Percentiles rank a stretch among this genome's conserved stretches.
These are phyloP conservation scores for Ascidia mentula DNA, from an alignment of 23 tunicate species.

Conservation along the genomic window DNA sequence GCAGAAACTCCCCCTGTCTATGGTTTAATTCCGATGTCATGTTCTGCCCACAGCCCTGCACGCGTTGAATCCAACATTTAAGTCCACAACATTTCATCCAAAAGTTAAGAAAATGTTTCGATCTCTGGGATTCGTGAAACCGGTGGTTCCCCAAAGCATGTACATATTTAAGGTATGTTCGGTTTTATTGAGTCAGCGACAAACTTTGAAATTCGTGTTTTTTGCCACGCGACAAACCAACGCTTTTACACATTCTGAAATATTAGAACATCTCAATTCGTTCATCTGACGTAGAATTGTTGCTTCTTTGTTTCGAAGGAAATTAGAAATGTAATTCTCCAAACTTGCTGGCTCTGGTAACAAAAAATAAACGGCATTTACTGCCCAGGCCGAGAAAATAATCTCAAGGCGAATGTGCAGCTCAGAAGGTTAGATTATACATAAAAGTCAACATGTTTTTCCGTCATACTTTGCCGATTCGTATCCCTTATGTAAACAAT, in stretches of 20 bases:
- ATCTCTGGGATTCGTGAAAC: slow-evolving; percentile 44
- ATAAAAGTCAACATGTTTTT: too few species aligned
- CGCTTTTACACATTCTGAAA: not conserved
- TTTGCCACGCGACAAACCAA: slow-evolving; percentile 12
- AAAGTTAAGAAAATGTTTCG: slow-evolving; percentile 39
- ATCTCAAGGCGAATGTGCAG: too few species aligned
- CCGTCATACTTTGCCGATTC: too few species aligned
- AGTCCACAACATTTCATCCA: slow-evolving; percentile 33
- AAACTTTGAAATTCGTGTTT: not conserved
- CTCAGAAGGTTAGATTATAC: too few species aligned
- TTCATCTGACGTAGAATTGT: not conserved
- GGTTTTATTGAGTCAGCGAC: not conserved
- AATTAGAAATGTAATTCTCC: not conserved
- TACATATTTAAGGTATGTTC: slow-evolving; percentile 75
- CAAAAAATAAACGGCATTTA: too few species aligned
- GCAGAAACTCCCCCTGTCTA: not conserved
- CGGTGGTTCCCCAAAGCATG: slow-evolving; percentile 83
- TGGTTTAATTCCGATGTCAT: not conserved
- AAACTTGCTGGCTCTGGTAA: not conserved
- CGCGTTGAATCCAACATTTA: slow-evolving; percentile 31
- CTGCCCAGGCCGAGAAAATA: too few species aligned
- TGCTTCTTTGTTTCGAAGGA: not conserved
- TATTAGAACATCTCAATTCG: not conserved
- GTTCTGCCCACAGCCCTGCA: slow-evolving; percentile 58
- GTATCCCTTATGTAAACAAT: slow-evolving; percentile 1